Evolutionary conservation across 2,797 vertebrate genomes (phyloP).

Genomic region (Sebastes itinus): DNA sequence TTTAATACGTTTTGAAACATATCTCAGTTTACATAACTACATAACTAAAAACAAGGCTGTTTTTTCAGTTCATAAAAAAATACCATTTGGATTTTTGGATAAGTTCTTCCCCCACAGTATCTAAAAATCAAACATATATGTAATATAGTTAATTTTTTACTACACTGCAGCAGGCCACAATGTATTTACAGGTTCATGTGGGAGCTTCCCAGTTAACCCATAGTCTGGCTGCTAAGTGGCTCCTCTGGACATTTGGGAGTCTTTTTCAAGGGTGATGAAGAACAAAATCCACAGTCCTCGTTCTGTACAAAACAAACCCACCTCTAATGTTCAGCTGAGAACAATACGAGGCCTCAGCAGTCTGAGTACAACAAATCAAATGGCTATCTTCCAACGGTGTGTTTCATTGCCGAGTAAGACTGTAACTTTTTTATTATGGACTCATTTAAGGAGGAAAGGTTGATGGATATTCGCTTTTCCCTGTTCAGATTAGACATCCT

Average conservation of each 20-base stretch:
- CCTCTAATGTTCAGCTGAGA: not conserved
- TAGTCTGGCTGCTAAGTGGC: too few species aligned
- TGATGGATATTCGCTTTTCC: not conserved
- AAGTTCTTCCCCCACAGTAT: too few species aligned
- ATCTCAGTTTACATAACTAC: constrained; percentile 39
- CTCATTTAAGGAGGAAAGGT: not conserved
- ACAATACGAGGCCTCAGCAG: not conserved
- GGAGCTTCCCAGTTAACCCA: too few species aligned
- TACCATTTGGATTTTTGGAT: too few species aligned
- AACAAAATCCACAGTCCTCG: not conserved
- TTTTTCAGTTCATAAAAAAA: too few species aligned
- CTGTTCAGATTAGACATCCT: not conserved
- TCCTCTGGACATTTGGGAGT: too few species aligned
- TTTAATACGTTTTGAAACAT: constrained; percentile 36
- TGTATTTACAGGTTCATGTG: too few species aligned
- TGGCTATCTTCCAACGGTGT: not conserved
- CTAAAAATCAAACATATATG: too few species aligned
- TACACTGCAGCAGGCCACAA: too few species aligned
- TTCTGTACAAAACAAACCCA: not conserved
- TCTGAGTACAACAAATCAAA: not conserved
- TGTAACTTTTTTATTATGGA: not conserved
- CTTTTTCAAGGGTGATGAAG: too few species aligned
- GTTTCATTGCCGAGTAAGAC: not conserved
- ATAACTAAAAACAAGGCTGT: too few species aligned
- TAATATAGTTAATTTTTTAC: too few species aligned